A percentile compares a stretch with the other conserved stretches of the same genome.
Conservation (phyloP, 2,797 vertebrate species). For the Gobionotothen gibberifrons region DNA sequence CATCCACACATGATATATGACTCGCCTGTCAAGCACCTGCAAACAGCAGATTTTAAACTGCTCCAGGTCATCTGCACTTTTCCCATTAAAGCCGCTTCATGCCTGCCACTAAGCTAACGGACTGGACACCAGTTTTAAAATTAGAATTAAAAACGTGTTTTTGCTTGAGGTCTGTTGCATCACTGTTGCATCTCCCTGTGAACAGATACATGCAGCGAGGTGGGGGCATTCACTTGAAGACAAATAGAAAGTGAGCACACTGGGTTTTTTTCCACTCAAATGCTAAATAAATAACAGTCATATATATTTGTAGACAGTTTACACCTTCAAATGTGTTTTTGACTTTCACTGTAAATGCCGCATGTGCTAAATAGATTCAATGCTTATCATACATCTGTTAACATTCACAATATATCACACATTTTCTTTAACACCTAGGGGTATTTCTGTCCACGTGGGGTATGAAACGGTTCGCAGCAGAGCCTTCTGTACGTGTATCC, state of each 20-base stretch:
- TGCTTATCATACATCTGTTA: not conserved
- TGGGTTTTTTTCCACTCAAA: slow-evolving; percentile 15
- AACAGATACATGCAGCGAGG: slow-evolving; percentile 15
- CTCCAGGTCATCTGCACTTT: slow-evolving; percentile 44
- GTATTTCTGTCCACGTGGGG: slow-evolving; percentile 2
- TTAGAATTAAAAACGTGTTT: slow-evolving; percentile 6
- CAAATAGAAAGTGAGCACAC: not conserved
- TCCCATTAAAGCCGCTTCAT: slow-evolving; percentile 45
- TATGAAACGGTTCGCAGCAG: slow-evolving; percentile 16
- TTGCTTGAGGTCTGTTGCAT: slow-evolving; percentile 28
- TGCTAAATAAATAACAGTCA: not conserved
- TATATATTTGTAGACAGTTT: slow-evolving; percentile 3
- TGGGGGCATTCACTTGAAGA: slow-evolving; percentile 33
- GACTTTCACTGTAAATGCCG: slow-evolving; percentile 10
- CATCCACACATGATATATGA: slow-evolving; percentile 18
- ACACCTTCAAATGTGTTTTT: not conserved
- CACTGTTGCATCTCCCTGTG: slow-evolving; percentile 34
- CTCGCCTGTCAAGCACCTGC: slow-evolving; percentile 23
- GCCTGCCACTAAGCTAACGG: slow-evolving; percentile 17
- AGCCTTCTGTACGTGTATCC: slow-evolving; percentile 15
- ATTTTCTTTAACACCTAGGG: not conserved
- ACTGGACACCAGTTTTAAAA: slow-evolving; percentile 14
- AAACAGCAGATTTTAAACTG: slow-evolving; percentile 39
- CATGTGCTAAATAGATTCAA: not conserved
- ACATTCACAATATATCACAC: too few relatives aligned